phyloP scores from a whole-genome alignment of 2,888 invertebrate genomes.

The Spisula subtruncata region DNA sequence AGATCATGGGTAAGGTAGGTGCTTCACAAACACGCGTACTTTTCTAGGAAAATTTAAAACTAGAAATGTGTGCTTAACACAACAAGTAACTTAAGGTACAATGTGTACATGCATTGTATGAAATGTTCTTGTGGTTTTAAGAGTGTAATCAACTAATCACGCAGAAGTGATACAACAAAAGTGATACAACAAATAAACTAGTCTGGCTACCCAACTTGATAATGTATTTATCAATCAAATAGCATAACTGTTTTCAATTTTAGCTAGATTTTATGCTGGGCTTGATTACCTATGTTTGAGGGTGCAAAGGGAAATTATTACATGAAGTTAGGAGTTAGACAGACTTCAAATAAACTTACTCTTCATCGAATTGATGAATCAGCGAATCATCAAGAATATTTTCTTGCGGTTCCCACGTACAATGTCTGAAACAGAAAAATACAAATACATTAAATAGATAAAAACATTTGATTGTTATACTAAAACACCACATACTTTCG shows the following conservation, averaged over 20 bases:
- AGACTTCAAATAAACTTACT: slow-evolving; percentile 79
- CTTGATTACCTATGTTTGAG: too few relatives aligned
- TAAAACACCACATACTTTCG: neutral
- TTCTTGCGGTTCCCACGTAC: slow-evolving; percentile 99
- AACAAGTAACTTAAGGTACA: neutral
- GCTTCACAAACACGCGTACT: neutral
- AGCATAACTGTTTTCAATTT: too few relatives aligned
- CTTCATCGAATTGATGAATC: slow-evolving; percentile 94
- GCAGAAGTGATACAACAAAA: too few relatives aligned
- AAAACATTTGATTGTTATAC: neutral
- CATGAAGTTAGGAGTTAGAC: too few relatives aligned
- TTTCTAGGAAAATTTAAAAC: neutral
- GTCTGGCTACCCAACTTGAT: too few relatives aligned
- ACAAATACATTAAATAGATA: neutral
- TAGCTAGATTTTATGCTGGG: too few relatives aligned
- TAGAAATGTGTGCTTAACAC: neutral
- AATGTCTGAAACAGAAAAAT: slow-evolving; percentile 89
- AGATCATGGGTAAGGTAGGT: neutral
- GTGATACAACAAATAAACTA: neutral
- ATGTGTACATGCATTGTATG: neutral
- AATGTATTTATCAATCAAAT: too few relatives aligned
- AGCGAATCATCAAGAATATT: slow-evolving; percentile 97
- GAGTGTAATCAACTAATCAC: neutral
- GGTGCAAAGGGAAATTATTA: too few relatives aligned
- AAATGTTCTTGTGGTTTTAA: neutral